Conservation (phyloP, 2,888 invertebrate species). For the Eupithecia inturbata region DNA sequence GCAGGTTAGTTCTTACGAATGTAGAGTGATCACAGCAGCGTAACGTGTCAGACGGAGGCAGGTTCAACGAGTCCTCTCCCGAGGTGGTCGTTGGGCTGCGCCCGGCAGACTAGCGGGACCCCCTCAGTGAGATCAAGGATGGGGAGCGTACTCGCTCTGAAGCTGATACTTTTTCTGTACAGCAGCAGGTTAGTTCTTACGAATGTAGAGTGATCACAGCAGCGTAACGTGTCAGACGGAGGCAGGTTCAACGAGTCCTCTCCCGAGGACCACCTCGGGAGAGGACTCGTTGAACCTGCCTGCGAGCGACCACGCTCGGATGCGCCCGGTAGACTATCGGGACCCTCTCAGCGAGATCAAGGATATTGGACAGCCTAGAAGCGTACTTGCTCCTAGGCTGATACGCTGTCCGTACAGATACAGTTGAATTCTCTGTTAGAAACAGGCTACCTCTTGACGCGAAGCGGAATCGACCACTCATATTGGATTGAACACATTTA, state of each 20-base stretch:
- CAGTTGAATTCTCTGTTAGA: too few species aligned
- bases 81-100: conserved; percentile 86
- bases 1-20: conserved; percentile 60
- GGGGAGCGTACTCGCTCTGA: conserved; percentile 74
- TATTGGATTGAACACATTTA: too few species aligned
- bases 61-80: conserved; percentile 88
- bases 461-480: too few species aligned
- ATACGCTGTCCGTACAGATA: conserved; percentile 76
- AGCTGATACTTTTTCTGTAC: conserved; percentile 77
- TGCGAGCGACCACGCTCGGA: too few species aligned
- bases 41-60: conserved; percentile 87
- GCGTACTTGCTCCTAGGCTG: conserved; percentile 74
- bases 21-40: background rate
- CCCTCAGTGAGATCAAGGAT: conserved; percentile 69
- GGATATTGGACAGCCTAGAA: too few species aligned
- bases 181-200: conserved; percentile 65
- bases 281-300: too few species aligned
- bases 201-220: background rate
- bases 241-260: conserved; percentile 89
- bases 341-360: conserved; percentile 71
- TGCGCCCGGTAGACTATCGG: conserved; percentile 77
- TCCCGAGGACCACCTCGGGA: too few species aligned
- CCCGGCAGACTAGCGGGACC: conserved; percentile 76
- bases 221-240: conserved; percentile 84
- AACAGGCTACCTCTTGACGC: too few species aligned